Evolutionary conservation across 2,888 invertebrate species (phyloP), one percentile per base, ranked within the genome.

Genomic region (Netelia virgata): DNA sequence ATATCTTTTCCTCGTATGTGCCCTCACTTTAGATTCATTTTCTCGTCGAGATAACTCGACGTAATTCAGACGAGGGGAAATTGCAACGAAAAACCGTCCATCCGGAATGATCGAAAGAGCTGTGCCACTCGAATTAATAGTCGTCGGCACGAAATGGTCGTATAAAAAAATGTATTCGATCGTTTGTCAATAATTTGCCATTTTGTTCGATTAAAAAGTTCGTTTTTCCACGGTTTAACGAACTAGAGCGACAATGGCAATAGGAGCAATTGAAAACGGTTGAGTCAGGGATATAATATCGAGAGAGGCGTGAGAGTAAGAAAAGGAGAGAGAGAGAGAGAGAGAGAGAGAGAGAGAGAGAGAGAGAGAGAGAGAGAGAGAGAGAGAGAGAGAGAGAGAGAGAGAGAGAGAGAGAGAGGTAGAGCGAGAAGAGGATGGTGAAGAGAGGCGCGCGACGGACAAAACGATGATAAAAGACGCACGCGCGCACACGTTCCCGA

Each of bases 1-100:
- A 14, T 47, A 14, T 47, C 11, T 14, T 47, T 14, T 47, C 1
- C 14, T 47, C 73, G 75, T 79, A 70, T 74, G 55, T 74, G 55
- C 41, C 74, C 64, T 83, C 78, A 70, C 80, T 75, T 79, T 83
- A 57, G 64, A 23, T 41, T 64, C 55, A 75, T 66, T 74, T 53
- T 76, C 55, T 53, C 53, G 0, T 55, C 11, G 18, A 64, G 50
- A 74, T 74, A 53, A 53, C 36, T 18, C 41, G 64, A 72, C 50
- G 50, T 28, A 47, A 73, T 50, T 11, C 10, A 14, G 55, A 64
- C 3, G 20, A 66, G 47, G 3, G 3, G 47, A 47, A 11, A 10
- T 3, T 47, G 47, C 47, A 47, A 47, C 10, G 14, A 47, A 47
- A 47, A 47, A 14, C 14, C 14, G 10, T 47, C 14, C 8, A 47